phyloP scores from a whole-genome alignment of 2,113 vertebrate genomes.

The Girardinichthys multiradiatus region DNA sequence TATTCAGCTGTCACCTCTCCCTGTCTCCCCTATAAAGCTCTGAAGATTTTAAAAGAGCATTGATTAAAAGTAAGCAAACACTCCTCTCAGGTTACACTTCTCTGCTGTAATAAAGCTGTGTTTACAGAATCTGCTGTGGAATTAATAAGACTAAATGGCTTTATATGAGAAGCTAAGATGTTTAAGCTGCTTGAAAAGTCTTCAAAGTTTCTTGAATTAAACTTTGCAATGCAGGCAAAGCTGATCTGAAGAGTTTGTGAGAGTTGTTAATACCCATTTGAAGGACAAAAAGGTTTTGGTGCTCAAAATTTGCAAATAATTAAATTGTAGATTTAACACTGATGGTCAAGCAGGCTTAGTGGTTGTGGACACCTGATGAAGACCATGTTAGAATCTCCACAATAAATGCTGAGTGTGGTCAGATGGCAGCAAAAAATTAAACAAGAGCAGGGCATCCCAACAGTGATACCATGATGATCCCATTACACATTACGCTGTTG shows the following conservation, averaged over 20 bases:
- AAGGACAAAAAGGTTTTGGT: not conserved
- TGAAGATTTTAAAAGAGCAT: constrained; percentile 49
- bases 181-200: constrained; percentile 42
- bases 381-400: too few species aligned
- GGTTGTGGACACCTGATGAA: too few species aligned
- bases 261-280: not conserved
- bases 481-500: too few species aligned
- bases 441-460: too few species aligned
- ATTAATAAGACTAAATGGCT: constrained; percentile 67
- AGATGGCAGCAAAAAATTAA: too few species aligned
- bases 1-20: constrained; percentile 45
- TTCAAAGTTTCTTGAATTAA: constrained; percentile 18
- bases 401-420: too few species aligned
- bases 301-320: not conserved
- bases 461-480: too few species aligned
- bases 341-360: too few species aligned
- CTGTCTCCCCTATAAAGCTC: constrained; percentile 46
- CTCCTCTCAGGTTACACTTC: constrained; percentile 52
- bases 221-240: not conserved
- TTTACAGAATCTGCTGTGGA: constrained; percentile 61
- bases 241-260: not conserved
- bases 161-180: constrained; percentile 32
- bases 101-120: constrained; percentile 62
- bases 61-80: constrained; percentile 72
- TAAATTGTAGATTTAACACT: too few species aligned